Conservation (phyloP, 2,888 invertebrate species). For the Drosophila nigricruria region DNA sequence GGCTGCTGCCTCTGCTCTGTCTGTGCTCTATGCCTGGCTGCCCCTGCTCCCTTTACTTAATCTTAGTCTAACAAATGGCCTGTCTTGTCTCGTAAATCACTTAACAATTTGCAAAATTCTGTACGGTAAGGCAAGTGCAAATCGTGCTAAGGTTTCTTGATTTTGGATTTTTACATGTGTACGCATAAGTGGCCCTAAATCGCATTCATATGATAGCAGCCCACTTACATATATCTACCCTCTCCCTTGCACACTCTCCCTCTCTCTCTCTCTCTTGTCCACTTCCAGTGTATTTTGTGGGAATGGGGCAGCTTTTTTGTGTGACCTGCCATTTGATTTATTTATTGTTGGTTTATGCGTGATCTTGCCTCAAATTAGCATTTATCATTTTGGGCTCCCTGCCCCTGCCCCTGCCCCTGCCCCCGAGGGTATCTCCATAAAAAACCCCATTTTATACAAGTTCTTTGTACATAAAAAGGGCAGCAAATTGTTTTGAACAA, state of each 20-base stretch:
- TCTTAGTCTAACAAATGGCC: constrained; percentile 84
- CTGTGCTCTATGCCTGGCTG: constrained; percentile 4
- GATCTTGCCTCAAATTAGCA: constrained; percentile 82
- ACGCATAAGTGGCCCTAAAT: constrained; percentile 83
- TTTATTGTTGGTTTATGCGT: constrained; percentile 82
- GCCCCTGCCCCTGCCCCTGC: background rate
- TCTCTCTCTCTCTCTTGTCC: background rate
- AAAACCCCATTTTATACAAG: constrained; percentile 46
- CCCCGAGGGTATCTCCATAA: too few species aligned
- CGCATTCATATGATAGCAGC: constrained; percentile 77
- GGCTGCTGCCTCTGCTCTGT: background rate
- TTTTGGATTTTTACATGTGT: constrained; percentile 78
- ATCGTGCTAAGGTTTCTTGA: constrained; percentile 73
- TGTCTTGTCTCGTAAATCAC: constrained; percentile 85
- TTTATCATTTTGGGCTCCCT: constrained; percentile 70
- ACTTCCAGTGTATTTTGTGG: background rate
- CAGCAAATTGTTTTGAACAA: constrained; percentile 74
- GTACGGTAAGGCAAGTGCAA: constrained; percentile 64
- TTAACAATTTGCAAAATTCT: constrained; percentile 84
- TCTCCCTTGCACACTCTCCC: background rate
- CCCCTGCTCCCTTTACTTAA: constrained; percentile 77
- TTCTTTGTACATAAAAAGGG: constrained; percentile 47
- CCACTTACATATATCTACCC: background rate
- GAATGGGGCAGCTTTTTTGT: constrained; percentile 68
- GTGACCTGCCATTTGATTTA: constrained; percentile 81